Evolutionary conservation across 1,140 invertebrate genomes (phyloP).

Genomic region (Cardiocondyla obscurior): DNA sequence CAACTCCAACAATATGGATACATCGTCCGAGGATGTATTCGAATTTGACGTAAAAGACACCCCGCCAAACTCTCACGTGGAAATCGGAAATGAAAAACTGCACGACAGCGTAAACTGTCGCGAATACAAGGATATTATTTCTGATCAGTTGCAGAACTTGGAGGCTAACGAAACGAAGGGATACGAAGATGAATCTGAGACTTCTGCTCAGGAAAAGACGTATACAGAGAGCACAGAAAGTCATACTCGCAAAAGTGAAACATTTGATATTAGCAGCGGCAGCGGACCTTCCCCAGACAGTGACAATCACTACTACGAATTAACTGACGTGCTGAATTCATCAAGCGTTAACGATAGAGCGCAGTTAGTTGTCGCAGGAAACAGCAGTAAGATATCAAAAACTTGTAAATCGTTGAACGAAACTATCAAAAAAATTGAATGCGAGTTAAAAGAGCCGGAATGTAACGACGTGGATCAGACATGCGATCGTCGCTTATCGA

Average conservation of each 20-base stretch:
- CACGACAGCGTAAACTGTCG: constrained; percentile 65
- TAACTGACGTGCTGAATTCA: constrained; percentile 72
- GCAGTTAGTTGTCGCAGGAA: constrained; percentile 56
- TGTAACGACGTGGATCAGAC: constrained; percentile 51
- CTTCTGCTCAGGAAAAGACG: constrained; percentile 78
- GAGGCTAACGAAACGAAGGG: constrained; percentile 59
- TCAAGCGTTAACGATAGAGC: constrained; percentile 61
- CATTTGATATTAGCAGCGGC: constrained; percentile 81
- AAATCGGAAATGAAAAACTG: constrained; percentile 74
- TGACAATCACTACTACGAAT: constrained; percentile 78
- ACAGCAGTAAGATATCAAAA: constrained; percentile 74
- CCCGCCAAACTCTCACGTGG: constrained; percentile 81
- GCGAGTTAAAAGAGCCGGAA: constrained; percentile 76
- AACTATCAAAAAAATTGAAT: constrained; percentile 81
- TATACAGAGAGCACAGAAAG: constrained; percentile 78
- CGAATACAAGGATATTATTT: constrained; percentile 71
- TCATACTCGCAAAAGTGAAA: constrained; percentile 79
- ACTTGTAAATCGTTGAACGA: constrained; percentile 80
- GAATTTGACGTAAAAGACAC: constrained; percentile 79
- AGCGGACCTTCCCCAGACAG: constrained; percentile 77
- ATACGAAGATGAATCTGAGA: constrained; percentile 75
- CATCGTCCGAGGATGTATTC: constrained; percentile 74
- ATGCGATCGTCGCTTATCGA: constrained; percentile 35
- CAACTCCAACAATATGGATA: constrained; percentile 71
- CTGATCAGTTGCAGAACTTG: constrained; percentile 36